These are phyloP conservation scores for Taxidea taxus DNA, from an alignment of 2,113 vertebrate genomes.

Conservation along the genomic window DNA sequence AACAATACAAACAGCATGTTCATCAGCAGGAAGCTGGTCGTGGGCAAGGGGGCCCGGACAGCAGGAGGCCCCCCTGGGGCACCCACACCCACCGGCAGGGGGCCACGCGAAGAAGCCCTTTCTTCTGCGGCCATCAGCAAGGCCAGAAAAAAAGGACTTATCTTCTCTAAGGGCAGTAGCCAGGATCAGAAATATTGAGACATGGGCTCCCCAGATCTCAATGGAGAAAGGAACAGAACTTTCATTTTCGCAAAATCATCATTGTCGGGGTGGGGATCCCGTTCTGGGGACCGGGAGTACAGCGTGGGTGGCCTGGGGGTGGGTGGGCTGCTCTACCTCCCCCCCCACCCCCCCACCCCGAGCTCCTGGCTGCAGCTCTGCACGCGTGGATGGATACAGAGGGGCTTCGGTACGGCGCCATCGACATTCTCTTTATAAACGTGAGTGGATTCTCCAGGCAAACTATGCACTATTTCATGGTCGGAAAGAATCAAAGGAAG, in stretches of 20 bases:
- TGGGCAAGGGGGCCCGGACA: conserved; percentile 52
- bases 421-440: conserved; percentile 89
- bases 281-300: conserved; percentile 42
- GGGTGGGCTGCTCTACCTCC: conserved; percentile 69
- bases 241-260: conserved; percentile 67
- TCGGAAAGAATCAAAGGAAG: conserved; percentile 90
- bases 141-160: conserved; percentile 80
- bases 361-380: conserved; percentile 77
- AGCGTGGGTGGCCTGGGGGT: not conserved
- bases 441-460: conserved; percentile 88
- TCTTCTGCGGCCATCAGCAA: conserved; percentile 66
- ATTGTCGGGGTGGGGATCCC: conserved; percentile 11
- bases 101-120: conserved; percentile 50
- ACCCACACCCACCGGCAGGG: conserved; percentile 62
- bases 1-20: conserved; percentile 99
- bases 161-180: conserved; percentile 82
- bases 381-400: conserved; percentile 79
- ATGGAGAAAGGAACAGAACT: conserved; percentile 76
- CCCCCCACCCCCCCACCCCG: conserved; percentile 65
- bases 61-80: conserved; percentile 9
- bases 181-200: conserved; percentile 75
- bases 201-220: conserved; percentile 71
- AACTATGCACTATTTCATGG: conserved; percentile 89
- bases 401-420: conserved; percentile 85
- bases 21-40: conserved; percentile 89